These are phyloP conservation scores for Brachionichthys hirsutus DNA, from an alignment of 2,113 vertebrate species.

Conservation along the genomic window DNA sequence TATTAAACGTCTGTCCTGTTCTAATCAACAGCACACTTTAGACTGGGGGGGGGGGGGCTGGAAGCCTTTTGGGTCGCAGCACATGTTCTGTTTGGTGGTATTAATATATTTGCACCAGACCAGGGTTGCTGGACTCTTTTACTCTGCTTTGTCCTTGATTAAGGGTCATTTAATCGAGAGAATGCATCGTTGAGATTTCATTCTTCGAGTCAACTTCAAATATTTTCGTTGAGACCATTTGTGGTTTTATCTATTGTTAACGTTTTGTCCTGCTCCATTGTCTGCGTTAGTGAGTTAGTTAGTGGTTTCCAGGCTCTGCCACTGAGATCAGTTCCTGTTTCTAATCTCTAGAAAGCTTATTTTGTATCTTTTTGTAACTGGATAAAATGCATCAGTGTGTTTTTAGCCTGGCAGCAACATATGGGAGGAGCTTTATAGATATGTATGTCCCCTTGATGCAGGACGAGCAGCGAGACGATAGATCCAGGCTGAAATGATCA, in stretches of 20 bases:
- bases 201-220: too few relatives aligned
- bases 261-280: too few relatives aligned
- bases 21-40: conserved; percentile 27
- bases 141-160: conserved; percentile 1
- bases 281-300: too few relatives aligned
- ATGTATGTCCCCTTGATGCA: too few relatives aligned
- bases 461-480: not conserved
- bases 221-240: not conserved
- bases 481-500: not conserved
- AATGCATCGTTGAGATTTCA: too few relatives aligned
- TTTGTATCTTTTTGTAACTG: too few relatives aligned
- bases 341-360: too few relatives aligned
- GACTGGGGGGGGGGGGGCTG: not conserved
- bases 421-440: too few relatives aligned
- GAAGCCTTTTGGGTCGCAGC: not conserved
- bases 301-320: too few relatives aligned
- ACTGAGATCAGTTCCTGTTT: too few relatives aligned
- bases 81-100: not conserved
- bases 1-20: conserved; percentile 28
- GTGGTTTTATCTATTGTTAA: not conserved
- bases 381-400: too few relatives aligned
- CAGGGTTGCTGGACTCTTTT: not conserved
- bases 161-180: not conserved
- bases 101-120: not conserved
- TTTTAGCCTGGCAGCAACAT: too few relatives aligned